Evolutionary conservation across 2,113 vertebrate species (phyloP).

Genomic region (Thalassarche chlororhynchos): DNA sequence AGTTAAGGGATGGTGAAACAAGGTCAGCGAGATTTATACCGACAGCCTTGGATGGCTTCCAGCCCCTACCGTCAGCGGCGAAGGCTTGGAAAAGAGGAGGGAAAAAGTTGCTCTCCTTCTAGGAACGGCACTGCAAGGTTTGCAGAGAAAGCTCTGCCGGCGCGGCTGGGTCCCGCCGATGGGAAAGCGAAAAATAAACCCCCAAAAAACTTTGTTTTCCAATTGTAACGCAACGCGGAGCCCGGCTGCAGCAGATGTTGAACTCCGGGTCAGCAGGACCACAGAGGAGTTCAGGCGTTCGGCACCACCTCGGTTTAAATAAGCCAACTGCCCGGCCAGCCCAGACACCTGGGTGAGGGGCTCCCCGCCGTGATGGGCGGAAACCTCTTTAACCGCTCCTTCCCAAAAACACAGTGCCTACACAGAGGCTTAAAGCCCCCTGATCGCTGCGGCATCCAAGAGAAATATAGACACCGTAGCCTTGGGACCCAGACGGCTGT

Average conservation of each 20-base stretch:
- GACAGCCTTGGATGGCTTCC: conserved; percentile 5
- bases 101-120: conserved; percentile 56
- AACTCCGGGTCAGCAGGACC: not conserved
- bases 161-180: accelerated
- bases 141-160: not conserved
- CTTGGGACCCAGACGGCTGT: accelerated
- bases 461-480: accelerated
- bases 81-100: conserved; percentile 37
- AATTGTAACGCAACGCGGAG: accelerated
- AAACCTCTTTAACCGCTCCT: accelerated
- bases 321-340: not conserved
- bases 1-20: conserved; percentile 28
- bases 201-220: not conserved
- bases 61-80: not conserved
- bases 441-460: not conserved
- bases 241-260: not conserved
- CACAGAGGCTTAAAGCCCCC: not conserved
- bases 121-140: not conserved
- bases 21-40: conserved; percentile 42
- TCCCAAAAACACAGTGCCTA: not conserved
- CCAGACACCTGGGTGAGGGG: not conserved
- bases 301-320: not conserved
- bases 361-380: accelerated
- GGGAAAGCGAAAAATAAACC: not conserved
- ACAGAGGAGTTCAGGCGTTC: not conserved